These are phyloP conservation scores for Orchesella flavescens DNA, from an alignment of 2,888 invertebrate species.

Conservation along the genomic window DNA sequence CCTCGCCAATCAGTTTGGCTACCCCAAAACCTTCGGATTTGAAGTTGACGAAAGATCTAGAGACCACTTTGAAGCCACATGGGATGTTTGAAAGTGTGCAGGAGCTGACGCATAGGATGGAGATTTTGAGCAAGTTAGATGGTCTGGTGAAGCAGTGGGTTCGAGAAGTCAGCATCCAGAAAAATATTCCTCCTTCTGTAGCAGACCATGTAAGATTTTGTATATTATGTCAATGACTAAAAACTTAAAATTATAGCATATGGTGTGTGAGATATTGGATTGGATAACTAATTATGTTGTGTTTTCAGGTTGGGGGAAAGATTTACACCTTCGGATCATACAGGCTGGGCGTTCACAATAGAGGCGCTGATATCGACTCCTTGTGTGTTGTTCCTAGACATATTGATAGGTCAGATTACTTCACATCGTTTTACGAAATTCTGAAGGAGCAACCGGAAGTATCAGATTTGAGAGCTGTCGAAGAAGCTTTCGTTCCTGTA, in stretches of 20 bases:
- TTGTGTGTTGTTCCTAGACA: conserved; percentile 97
- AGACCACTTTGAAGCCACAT: conserved; percentile 84
- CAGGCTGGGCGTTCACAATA: conserved; percentile 92
- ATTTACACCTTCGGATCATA: conserved; percentile 99
- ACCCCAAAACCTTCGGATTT: conserved; percentile 86
- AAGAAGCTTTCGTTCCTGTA: conserved; percentile 99
- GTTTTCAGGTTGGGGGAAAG: conserved; percentile 88
- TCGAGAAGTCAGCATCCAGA: conserved; percentile 86
- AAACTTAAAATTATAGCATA: no score
- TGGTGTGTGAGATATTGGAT: neutral
- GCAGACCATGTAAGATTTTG: conserved; percentile 80
- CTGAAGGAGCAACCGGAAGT: conserved; percentile 90
- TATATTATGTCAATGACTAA: neutral
- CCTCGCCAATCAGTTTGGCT: conserved; percentile 93
- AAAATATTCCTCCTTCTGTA: conserved; percentile 93
- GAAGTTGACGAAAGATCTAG: conserved; percentile 84
- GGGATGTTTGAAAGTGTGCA: conserved; percentile 93
- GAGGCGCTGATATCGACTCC: conserved; percentile 99
- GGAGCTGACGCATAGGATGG: conserved; percentile 88
- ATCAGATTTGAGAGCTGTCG: conserved; percentile 89
- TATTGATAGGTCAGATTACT: conserved; percentile 94
- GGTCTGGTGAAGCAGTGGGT: conserved; percentile 96
- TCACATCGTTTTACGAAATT: conserved; percentile 93
- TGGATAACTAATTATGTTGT: neutral
- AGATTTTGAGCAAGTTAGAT: conserved; percentile 84